Base-by-base conservation (phyloP, 2,113 vertebrate species). In the Pluvianellus socialis region DNA sequence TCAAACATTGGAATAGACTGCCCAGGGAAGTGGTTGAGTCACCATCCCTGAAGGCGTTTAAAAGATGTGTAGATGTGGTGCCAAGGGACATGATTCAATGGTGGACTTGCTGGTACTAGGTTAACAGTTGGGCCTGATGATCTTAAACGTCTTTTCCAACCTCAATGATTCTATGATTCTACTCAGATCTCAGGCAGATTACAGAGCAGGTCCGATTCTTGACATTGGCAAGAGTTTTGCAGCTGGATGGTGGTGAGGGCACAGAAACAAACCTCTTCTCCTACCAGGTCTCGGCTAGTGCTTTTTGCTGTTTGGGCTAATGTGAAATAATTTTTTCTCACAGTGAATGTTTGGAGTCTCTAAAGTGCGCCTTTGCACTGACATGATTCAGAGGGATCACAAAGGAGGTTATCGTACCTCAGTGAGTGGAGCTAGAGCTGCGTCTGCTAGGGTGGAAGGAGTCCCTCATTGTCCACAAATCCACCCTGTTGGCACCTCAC, bases 191-290 rank as follows among this genome's bases (percentile, higher is more conserved):
- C 38, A 21, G 12, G 17, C 27, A 63, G 62, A 63, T 63, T 63
- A 28, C 38, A 63, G 18, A 63, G 17, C 40, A 63, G 11, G 61
- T 42, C 38, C 3, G 12, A 63, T 40, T 63, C 38, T 42, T 63
- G 61, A 63, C 11, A 19, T 20, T 40, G 61, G 38, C 61, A 63
- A 63, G 11, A 38, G 10, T 45, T 87, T 58, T 50, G 38, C 67
- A 86, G 72, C 40, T 72, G 75, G n/a, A 18, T 0, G 0, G n/a
- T 7, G 11, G 8, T n/a, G 38, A 90, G 17, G 16, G 11, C 52
- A 59, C 33, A 86, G 56, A 66, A 88, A 67, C 4, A 71, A 77
- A 77, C 32, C 15, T 52, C 45, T 73, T 72, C 16, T 47, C 27
- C 58, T 35, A 20, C 10, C 50, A 79, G 27, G 13, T 32, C 38